Evolutionary conservation across 2,113 vertebrate species (phyloP).

Genomic region (Nipponia nippon): DNA sequence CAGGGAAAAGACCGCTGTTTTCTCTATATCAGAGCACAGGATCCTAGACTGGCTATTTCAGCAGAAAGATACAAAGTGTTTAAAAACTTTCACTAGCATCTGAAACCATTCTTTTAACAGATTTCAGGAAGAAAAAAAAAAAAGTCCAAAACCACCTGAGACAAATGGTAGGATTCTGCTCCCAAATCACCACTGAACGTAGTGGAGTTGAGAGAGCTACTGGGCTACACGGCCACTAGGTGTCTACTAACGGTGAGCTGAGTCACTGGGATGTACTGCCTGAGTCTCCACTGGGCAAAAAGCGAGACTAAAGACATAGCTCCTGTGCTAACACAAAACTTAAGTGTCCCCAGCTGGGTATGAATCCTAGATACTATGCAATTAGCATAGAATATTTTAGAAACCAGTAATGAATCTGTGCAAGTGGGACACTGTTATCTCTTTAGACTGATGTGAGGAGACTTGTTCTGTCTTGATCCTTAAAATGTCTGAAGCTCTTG

Average conservation of each 20-base stretch:
- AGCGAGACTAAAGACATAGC: not conserved
- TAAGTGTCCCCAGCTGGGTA: no score
- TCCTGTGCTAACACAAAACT: not conserved
- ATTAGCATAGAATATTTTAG: not conserved
- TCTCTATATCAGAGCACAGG: not conserved
- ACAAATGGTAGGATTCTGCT: not conserved
- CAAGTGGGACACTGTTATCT: not conserved
- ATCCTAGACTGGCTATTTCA: not conserved
- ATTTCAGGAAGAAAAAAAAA: not conserved
- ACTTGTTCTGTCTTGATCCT: not conserved
- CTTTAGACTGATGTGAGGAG: not conserved
- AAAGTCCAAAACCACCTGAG: not conserved
- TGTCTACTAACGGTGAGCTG: not conserved
- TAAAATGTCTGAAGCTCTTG: not conserved
- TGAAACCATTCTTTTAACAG: not conserved
- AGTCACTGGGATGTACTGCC: not conserved
- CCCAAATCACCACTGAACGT: not conserved
- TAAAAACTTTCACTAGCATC: not conserved
- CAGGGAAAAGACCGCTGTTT: not conserved
- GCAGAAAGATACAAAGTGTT: not conserved
- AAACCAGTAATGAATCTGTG: not conserved
- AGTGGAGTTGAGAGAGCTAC: not conserved
- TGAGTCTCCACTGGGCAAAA: not conserved
- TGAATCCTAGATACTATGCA: not conserved
- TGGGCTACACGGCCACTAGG: not conserved